Evolutionary conservation across 2,888 invertebrate species (phyloP), one percentile per base, ranked within the genome.

Genomic region (Drosophila meridiana): DNA sequence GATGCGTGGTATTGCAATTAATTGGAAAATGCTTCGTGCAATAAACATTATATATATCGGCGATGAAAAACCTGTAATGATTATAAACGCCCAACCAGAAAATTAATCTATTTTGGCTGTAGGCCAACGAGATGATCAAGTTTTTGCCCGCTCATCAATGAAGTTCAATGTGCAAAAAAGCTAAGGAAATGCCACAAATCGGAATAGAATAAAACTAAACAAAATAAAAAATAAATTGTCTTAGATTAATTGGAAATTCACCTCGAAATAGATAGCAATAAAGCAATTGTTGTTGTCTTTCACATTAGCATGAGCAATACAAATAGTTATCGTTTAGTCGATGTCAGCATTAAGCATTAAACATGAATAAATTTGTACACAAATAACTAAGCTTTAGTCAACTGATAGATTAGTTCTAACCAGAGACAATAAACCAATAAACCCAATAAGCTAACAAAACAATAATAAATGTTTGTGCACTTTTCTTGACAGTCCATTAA

Each of bases 41-140:
- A 89, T 84, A 89, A 84, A 89, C 84, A 89, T 71, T 78, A 26
- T 57, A 26, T 57, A 43, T 42, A 32, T 58, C n/a, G 30, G 38
- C 45, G 66, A 69, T 70, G 68, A 69, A 34, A 48, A 65, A 42
- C 56, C 50, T 45, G 60, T 67, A 57, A 80, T 65, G 45, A 62
- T 55, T 67, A 74, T 59, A 50, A 48, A 14, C 71, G 63, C 34
- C 57, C 57, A 65, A 52, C 52, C 30, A 52, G 63, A 48, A 78
- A 73, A 68, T 14, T 32, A 63, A 63, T 72, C 34, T 45, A 40
- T 47, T 73, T 72, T 75, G 75, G 75, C 75, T 30, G 0, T 32
- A 7, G 2, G 78, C 73, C 75, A 75, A 48, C 32, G n/a, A 40
- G 26, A 38, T 61, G n/a, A 50, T 71, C 58, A 40, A 76, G 20